Percentiles rank a stretch among this genome's conserved stretches.
phyloP scores from a whole-genome alignment of 2,888 invertebrate genomes.

The Drosophila suboccidentalis region DNA sequence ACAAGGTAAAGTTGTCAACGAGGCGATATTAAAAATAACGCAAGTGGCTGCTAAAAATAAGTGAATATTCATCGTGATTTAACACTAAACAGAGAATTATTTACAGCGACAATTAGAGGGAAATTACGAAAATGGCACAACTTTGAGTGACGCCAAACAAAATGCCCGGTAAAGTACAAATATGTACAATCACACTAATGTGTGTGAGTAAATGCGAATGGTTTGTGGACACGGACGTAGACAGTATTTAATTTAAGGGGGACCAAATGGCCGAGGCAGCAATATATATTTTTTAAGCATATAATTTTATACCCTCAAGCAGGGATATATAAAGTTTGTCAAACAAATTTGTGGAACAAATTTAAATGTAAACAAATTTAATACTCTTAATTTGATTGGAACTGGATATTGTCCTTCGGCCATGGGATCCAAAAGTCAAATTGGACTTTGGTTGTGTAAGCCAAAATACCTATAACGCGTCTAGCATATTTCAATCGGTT shows the following conservation, averaged over 20 bases:
- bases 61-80: constrained; percentile 7
- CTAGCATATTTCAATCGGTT: no score
- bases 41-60: constrained; percentile 15
- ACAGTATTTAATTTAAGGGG: not conserved
- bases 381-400: no score
- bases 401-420: no score
- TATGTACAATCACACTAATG: not conserved
- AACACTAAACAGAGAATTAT: constrained; percentile 12
- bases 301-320: no score
- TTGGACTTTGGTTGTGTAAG: no score
- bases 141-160: constrained; percentile 16
- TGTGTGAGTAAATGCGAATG: not conserved
- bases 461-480: no score
- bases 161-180: constrained; percentile 2
- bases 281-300: not conserved
- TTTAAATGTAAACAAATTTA: no score
- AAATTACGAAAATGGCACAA: constrained; percentile 17
- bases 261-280: not conserved
- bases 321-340: no score
- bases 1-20: not conserved
- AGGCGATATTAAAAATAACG: constrained; percentile 3
- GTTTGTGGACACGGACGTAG: not conserved
- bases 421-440: no score
- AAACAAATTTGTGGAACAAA: no score
- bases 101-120: constrained; percentile 28